These are phyloP conservation scores for Ochotona curzoniae DNA, from an alignment of 2,113 vertebrate species.

Conservation along the genomic window DNA sequence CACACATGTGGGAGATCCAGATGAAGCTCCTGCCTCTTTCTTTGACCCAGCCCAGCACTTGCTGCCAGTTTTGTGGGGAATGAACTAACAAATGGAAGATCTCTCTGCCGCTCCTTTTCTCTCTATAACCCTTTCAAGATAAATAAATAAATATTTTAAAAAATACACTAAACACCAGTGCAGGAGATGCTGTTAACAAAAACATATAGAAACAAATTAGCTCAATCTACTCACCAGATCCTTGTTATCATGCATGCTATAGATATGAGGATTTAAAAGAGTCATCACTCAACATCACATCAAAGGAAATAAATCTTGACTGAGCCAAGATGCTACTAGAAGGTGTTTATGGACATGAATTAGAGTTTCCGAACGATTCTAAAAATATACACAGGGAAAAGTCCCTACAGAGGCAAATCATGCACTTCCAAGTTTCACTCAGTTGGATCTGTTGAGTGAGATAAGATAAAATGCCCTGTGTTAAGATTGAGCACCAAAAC, in stretches of 20 bases:
- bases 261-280: constrained; percentile 48
- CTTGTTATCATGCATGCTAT: not conserved
- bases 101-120: too few species aligned
- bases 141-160: not conserved
- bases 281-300: not conserved
- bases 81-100: too few species aligned
- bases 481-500: constrained; percentile 1
- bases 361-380: constrained; percentile 62
- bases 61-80: too few species aligned
- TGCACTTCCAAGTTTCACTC: not conserved
- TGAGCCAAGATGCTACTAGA: constrained; percentile 40
- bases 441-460: constrained; percentile 30
- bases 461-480: constrained; percentile 18
- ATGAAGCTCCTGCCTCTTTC: too few species aligned
- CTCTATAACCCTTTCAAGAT: too few species aligned
- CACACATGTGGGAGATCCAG: too few species aligned
- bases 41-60: too few species aligned
- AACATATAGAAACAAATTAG: not conserved
- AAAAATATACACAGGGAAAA: constrained; percentile 60
- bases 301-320: constrained; percentile 48
- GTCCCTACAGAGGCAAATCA: constrained; percentile 46
- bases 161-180: not conserved
- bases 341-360: constrained; percentile 2
- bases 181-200: not conserved
- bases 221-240: not conserved